Evolutionary conservation across 1,140 invertebrate genomes (phyloP), one percentile per base, ranked within the genome.

Genomic region (Anoplolepis gracilipes): DNA sequence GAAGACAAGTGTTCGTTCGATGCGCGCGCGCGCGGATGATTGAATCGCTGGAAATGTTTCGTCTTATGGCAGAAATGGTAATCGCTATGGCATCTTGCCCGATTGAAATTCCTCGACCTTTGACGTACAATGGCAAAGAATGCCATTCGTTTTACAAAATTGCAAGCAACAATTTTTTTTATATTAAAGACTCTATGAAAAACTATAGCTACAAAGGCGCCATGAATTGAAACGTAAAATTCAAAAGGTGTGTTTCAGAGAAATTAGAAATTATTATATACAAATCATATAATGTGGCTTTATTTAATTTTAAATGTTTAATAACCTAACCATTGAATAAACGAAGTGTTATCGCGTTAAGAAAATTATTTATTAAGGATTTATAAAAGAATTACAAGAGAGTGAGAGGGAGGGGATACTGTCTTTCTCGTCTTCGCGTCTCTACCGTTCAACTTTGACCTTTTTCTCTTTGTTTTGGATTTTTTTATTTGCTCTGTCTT

Each of bases 31-130:
- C 13, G 62, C 53, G 65, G 65, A 81, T 42, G 78, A 81, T 81
- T 30, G 77, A 81, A 81, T 69, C 16, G 30, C 46, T 7, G 22
- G 46, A 6, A 69, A 57, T 36, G 49, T 57, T 28, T 25, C 42
- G 62, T 57, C 33, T 57, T 57, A 69, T 57, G 30, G 69, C 75
- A 53, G 61, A 70, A 57, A 81, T 70, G 77, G 76, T 79, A 79
- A 79, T 79, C 49, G 22, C 5, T 13, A 13, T 6, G 10, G 42
- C 42, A 53, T 5, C 8, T 2, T 57, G 42, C 7, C 59, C 42
- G n/a, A 78, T 78, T 22, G 30, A 67, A 8, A 36, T 55, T 55
- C 42, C 11, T 36, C 25, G 28, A 67, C 19, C 6, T 53, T 67
- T 36, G 22, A 39, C 6, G 0, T 30, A 13, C n/a, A n/a, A n/a